Conservation (phyloP, 2,888 invertebrate species). For the Dicyrtoma fusca region DNA sequence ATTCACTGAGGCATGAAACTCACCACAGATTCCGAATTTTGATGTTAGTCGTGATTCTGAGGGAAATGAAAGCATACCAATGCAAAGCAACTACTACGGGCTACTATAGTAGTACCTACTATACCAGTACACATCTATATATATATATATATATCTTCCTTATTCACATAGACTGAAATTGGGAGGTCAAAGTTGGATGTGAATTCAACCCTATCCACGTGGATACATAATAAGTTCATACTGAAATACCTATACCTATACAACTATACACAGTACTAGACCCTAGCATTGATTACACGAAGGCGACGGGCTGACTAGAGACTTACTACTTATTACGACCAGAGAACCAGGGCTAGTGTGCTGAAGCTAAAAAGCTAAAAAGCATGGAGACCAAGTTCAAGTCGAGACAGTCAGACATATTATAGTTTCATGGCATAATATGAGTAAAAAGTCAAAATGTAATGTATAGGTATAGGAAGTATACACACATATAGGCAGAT, state of each 20-base stretch:
- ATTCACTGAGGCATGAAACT: constrained; percentile 20
- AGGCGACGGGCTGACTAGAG: constrained; percentile 5
- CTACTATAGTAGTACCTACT: background rate
- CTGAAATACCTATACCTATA: no score
- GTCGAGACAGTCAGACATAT: background rate
- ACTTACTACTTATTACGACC: no score
- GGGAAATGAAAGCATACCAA: background rate
- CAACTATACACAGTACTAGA: no score
- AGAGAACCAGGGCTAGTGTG: constrained; percentile 8
- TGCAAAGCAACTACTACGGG: background rate
- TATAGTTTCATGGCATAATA: background rate
- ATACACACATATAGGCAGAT: constrained; percentile 17
- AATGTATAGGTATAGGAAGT: no score
- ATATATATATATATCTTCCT: background rate
- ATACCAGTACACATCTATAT: background rate
- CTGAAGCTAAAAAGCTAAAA: background rate
- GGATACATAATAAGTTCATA: background rate
- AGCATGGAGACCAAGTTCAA: no score
- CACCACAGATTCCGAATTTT: constrained; percentile 8
- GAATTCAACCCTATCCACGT: constrained; percentile 22
- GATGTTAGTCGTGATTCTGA: constrained; percentile 10
- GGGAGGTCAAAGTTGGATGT: constrained; percentile 34
- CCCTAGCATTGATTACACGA: no score
- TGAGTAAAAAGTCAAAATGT: no score
- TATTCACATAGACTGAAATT: background rate